Conservation (phyloP, 1,140 invertebrate genomes). For the Pinna nobilis region DNA sequence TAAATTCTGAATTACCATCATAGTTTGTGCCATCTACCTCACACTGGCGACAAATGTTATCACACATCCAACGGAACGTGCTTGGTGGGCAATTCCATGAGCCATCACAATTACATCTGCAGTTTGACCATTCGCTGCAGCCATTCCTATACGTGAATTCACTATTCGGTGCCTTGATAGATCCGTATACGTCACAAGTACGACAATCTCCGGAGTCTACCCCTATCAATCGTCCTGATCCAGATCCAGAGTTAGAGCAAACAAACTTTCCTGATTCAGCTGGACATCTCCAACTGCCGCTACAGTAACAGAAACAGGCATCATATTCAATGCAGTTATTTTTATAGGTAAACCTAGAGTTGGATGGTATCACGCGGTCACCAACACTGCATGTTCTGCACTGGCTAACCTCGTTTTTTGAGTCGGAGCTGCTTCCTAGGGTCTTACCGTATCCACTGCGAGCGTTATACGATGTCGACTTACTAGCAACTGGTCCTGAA, state of each 20-base stretch:
- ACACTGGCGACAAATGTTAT: conserved; percentile 44
- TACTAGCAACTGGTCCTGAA: neutral
- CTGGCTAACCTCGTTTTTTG: neutral
- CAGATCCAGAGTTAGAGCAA: neutral
- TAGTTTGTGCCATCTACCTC: conserved; percentile 41
- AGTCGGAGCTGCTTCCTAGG: neutral
- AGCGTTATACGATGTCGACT: conserved; percentile 1
- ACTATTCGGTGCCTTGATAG: conserved; percentile 31
- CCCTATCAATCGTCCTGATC: conserved; percentile 4
- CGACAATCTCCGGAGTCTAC: conserved; percentile 23
- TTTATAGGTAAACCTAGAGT: conserved; percentile 27
- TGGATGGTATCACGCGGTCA: neutral
- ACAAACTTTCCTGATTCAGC: conserved; percentile 7
- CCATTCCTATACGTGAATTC: conserved; percentile 52
- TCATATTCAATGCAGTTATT: conserved; percentile 32
- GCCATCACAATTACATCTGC: conserved; percentile 54
- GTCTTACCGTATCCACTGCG: neutral
- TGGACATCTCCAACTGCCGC: conserved; percentile 37
- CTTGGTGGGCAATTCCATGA: conserved; percentile 52
- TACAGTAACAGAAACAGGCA: conserved; percentile 38
- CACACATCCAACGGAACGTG: conserved; percentile 49
- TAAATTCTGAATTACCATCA: conserved; percentile 50
- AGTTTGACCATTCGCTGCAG: conserved; percentile 54
- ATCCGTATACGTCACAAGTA: conserved; percentile 47
- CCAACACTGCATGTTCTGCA: neutral